Base-by-base conservation (phyloP, 2,113 vertebrate genomes). In the Salvelinus namaycush region DNA sequence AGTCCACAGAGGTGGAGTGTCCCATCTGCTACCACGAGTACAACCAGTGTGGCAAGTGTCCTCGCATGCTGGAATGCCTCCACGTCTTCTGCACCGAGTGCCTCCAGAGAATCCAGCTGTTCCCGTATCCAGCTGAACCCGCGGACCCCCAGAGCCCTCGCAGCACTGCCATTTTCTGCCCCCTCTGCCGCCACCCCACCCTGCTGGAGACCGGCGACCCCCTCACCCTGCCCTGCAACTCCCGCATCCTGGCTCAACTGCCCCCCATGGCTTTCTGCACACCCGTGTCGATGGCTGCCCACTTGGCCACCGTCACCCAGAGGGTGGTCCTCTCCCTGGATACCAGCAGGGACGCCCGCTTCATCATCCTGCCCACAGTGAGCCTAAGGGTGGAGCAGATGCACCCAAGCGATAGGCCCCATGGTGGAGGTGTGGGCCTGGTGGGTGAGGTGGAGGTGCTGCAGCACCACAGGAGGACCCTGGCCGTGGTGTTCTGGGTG, bases 21-120 rank as follows among this genome's bases (percentile, higher is more conserved):
- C 92, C 93, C 79, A 89, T 95, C 72, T 95, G 94, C 83, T 94
- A 94, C 81, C 94, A 94, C 65, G 92, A 93, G 27, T 95, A 94
- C 67, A 91, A 95, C 89, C 90, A 89, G 79, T 79, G 79, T 72
- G 89, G 80, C 60, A 93, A 93, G 66, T 89, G 90, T 59, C 93
- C 93, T 6, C 87, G 92, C 13, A 92, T 93, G 93, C 87, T 95
- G 80, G 91, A 93, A 78, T 95, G 93, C 57, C 90, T 90, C 59
- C 94, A 94, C 16, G 83, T 92, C 29, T 95, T 95, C 80, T 95
- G 94, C 84, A 91, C 93, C 0, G 93, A 95, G 74, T 95, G 94
- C 82, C 93, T 95, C 26, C 81, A 89, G 73, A 91, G 87, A 77
- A 92, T 95, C 80, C 92, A 93, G 76, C 81, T 93, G 22, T 88